A percentile compares a stretch with the other conserved stretches of the same genome.
These are phyloP conservation scores for Euleptes europaea DNA, from an alignment of 2,113 vertebrate genomes.

Conservation along the genomic window DNA sequence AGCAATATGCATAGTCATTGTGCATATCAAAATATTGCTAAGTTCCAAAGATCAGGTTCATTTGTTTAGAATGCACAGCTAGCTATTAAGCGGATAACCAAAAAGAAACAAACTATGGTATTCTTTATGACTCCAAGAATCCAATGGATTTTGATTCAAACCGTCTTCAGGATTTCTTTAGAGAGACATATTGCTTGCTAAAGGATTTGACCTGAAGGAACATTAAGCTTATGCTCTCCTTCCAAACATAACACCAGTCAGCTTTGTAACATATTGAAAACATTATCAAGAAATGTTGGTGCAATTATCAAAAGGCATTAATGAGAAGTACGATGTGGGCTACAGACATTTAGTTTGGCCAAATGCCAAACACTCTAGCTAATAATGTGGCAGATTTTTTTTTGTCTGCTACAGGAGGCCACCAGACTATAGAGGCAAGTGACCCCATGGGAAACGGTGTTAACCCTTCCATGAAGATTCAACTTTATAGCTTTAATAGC, in stretches of 20 bases:
- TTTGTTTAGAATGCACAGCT: conserved; percentile 23
- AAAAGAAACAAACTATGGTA: background rate
- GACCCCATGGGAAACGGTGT: conserved; percentile 7
- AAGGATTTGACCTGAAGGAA: conserved; percentile 31
- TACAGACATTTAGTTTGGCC: background rate
- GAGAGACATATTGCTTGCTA: conserved; percentile 15
- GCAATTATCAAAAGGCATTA: conserved; percentile 22
- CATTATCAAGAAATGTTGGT: conserved; percentile 41
- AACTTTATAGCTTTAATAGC: conserved; percentile 26
- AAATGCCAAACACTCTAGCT: conserved; percentile 15
- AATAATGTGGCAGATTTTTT: background rate
- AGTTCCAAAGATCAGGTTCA: conserved; percentile 12
- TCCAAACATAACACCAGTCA: conserved; percentile 17
- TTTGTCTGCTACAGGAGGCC: background rate
- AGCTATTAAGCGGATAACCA: background rate
- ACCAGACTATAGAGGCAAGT: background rate
- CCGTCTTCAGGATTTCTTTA: conserved; percentile 16
- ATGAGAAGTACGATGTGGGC: background rate
- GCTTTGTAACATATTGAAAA: conserved; percentile 16
- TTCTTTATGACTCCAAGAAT: conserved; percentile 18
- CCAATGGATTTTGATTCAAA: conserved; percentile 29
- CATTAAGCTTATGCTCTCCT: conserved; percentile 10
- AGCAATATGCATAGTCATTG: background rate
- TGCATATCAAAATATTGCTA: background rate
- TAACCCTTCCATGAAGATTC: conserved; percentile 38